Evolutionary conservation across 2,888 invertebrate species (phyloP), one percentile per base, ranked within the genome.

Genomic region (Metacarcinus magister): DNA sequence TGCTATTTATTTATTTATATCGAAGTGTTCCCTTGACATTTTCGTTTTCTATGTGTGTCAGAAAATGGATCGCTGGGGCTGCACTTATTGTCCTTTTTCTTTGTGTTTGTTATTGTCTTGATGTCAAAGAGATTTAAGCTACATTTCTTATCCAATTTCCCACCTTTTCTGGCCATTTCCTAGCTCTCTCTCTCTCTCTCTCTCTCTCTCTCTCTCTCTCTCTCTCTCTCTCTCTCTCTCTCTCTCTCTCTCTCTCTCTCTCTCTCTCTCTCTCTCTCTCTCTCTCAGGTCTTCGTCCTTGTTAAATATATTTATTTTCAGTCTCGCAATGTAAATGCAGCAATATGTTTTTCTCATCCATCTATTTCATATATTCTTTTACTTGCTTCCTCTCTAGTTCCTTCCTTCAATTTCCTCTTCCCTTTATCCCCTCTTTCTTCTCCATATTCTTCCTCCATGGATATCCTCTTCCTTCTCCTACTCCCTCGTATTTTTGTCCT

Each of bases 151-250:
- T 54, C 54, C 54, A 54, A 54, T 54, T 54, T 54, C 54, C 54
- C 54, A 54, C 54, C 54, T 54, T 54, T 54, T 54, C 54, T 10
- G 54, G 54, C 54, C 54, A 54, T 54, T 67, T 5, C n/a, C 67
- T 67, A 1, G 1, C 67, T n/a, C 67, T 67, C 67, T 67, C 67
- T 67, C 67, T 67, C 67, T 67, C 67, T 67, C 67, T 67, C 67
- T 67, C 67, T 67, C 67, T 67, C 67, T 67, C 67, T 67, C 67
- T 67, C 67, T 67, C 67, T 67, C 67, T 67, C 67, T 67, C 67
- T 67, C 67, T 67, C 67, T 67, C 67, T 67, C 67, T 67, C 67
- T 67, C 67, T 67, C 67, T 67, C 67, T 67, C 67, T 67, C 67
- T 67, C 67, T 67, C 67, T 67, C 67, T 67, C 67, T 67, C 13